A percentile compares a stretch with the other conserved stretches of the same genome.
These are phyloP conservation scores for Parochlus steinenii DNA, from an alignment of 2,888 invertebrate species.

Conservation along the genomic window DNA sequence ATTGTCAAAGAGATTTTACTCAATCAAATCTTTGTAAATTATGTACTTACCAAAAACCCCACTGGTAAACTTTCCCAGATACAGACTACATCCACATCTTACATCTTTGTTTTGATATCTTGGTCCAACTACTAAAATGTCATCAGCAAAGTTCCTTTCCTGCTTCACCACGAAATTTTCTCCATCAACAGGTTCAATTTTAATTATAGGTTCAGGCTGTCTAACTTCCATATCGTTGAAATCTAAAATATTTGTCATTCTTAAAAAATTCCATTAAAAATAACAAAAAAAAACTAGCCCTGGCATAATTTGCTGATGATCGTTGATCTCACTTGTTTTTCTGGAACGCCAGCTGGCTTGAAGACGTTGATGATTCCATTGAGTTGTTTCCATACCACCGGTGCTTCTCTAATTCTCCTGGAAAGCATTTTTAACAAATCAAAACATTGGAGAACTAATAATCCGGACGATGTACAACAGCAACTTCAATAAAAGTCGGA, in stretches of 20 bases:
- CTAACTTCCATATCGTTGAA: conserved; percentile 50
- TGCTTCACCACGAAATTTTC: conserved; percentile 38
- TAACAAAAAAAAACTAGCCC: conserved; percentile 35
- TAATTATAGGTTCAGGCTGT: conserved; percentile 38
- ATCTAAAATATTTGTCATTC: conserved; percentile 33
- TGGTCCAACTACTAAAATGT: conserved; percentile 57
- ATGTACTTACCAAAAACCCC: conserved; percentile 49
- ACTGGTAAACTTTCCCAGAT: conserved; percentile 46
- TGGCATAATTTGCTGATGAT: conserved; percentile 45
- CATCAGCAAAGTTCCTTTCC: conserved; percentile 52
- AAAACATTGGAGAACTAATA: too few relatives aligned
- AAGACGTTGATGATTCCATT: conserved; percentile 65
- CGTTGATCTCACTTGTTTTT: conserved; percentile 36
- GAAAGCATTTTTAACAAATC: too few relatives aligned
- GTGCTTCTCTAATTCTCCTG: conserved; percentile 30
- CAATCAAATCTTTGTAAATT: background rate
- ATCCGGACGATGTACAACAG: too few relatives aligned
- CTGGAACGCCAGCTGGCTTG: conserved; percentile 49
- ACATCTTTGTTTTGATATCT: conserved; percentile 54
- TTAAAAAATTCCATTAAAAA: conserved; percentile 11
- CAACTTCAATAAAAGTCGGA: too few relatives aligned
- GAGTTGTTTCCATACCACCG: conserved; percentile 43
- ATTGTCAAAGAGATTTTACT: conserved; percentile 1
- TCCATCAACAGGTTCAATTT: conserved; percentile 47
- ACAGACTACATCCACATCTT: conserved; percentile 39